phyloP scores from a whole-genome alignment of 64 coral and sea anemone species.

The Pocillopora verrucosa region DNA sequence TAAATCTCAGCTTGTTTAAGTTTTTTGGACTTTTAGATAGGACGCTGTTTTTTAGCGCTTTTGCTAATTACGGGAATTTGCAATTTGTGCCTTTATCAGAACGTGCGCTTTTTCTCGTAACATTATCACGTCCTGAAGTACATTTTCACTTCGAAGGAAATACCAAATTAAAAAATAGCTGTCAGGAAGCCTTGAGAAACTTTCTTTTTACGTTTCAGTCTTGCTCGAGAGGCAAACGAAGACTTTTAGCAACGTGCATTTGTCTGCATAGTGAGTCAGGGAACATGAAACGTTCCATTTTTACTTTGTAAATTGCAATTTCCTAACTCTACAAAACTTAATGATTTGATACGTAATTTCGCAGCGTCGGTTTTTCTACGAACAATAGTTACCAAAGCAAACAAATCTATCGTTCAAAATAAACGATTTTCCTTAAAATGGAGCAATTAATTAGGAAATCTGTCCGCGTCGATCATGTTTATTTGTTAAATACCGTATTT shows the following conservation, averaged over 20 bases:
- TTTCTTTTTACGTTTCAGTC: no score
- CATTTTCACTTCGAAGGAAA: background rate
- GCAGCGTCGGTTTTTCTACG: background rate
- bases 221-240: no score
- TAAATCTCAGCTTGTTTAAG: constrained; percentile 16
- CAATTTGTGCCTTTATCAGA: background rate
- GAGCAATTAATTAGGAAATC: constrained; percentile 1
- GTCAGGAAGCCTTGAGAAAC: no score
- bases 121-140: background rate
- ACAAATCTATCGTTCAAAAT: background rate
- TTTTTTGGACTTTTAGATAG: background rate
- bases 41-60: background rate
- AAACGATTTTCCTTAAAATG: constrained; percentile 3
- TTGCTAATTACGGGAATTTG: background rate
- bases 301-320: background rate
- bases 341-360: background rate
- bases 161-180: background rate
- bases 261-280: background rate
- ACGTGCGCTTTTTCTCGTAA: background rate
- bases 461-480: background rate
- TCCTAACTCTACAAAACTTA: background rate
- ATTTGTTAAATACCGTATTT: constrained; percentile 5
- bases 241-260: no score
- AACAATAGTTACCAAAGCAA: constrained; percentile 18
- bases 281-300: background rate